These are phyloP conservation scores for Dermolepida albohirtum DNA, from an alignment of 2,888 invertebrate genomes.

Conservation along the genomic window DNA sequence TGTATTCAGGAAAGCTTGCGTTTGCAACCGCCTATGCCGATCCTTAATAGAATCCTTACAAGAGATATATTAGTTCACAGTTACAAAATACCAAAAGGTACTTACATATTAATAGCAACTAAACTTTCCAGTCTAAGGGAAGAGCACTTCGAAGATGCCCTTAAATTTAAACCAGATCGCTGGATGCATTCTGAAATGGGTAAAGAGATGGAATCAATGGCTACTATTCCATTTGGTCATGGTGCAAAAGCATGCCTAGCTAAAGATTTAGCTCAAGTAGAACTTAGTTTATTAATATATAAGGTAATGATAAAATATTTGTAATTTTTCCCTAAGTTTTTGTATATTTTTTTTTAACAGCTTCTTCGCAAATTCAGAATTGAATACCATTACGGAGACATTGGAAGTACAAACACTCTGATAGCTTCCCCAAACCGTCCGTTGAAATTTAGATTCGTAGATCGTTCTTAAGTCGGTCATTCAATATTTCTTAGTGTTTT, in stretches of 20 bases:
- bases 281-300: constrained; percentile 70
- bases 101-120: constrained; percentile 74
- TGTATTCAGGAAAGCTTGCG: constrained; percentile 75
- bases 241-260: constrained; percentile 74
- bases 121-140: constrained; percentile 72
- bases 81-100: constrained; percentile 72
- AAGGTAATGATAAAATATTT: constrained; percentile 63
- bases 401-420: constrained; percentile 69
- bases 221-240: constrained; percentile 74
- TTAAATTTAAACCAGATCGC: constrained; percentile 72
- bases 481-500: constrained; percentile 19
- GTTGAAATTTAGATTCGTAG: constrained; percentile 74
- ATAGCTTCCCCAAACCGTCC: constrained; percentile 72
- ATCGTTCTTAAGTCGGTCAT: constrained; percentile 61
- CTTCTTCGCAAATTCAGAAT: constrained; percentile 72
- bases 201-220: constrained; percentile 66
- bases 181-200: constrained; percentile 66
- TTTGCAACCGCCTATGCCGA: constrained; percentile 74
- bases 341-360: constrained; percentile 60
- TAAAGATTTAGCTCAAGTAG: constrained; percentile 71
- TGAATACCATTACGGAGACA: constrained; percentile 77
- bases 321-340: not conserved
- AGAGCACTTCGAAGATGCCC: constrained; percentile 74
- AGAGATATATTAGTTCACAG: constrained; percentile 72
- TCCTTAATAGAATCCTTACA: constrained; percentile 71